Base-by-base conservation (phyloP, 2,113 vertebrate species). In the Ariopsis seemanni region DNA sequence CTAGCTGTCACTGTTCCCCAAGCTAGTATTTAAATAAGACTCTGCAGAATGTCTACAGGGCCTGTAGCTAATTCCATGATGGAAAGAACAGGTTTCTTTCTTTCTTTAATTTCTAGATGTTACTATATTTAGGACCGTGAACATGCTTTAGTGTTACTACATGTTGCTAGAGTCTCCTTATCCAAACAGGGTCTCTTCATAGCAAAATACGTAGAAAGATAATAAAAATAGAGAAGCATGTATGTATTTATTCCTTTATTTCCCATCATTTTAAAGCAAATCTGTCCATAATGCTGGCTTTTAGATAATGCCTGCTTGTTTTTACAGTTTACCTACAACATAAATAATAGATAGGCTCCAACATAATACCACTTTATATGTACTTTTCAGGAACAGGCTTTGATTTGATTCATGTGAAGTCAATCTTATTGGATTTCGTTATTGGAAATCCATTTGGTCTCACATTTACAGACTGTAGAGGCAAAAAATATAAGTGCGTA, bases 21-120 rank as follows among this genome's bases (percentile, higher is more conserved):
- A 74, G 79, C 85, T 79, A 87, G 85, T 85, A 83, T 91, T 91
- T 88, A 83, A 89, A 77, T 82, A 80, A 89, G 87, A 86, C 77
- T 86, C 80, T 72, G 77, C 82, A 77, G 82, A 82, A 86, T 79
- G 62, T 85, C 86, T 86, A 14, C 62, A 53, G 69, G 67, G 86
- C 77, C 34, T 85, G 85, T 74, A 83, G 85, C 82, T 87, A 83
- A 79, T 86, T 85, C 85, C 55, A 57, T 79, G 82, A 88, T 87
- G 84, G 50, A 69, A 78, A 57, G 79, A 53, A 86, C 22, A 55
- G 17, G 57, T 62, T 82, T 60, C 9, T 58, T 80, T 79, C 25
- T 42, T 60, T 50, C 55, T 81, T 63, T 52, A n/a, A 65, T 88
- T 79, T 83, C 25, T 77, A 87, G 34, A 82, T 52, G 30, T 75